These are phyloP conservation scores for Gasterosteus aculeatus DNA, from an alignment of 2,113 vertebrate genomes.

Conservation along the genomic window DNA sequence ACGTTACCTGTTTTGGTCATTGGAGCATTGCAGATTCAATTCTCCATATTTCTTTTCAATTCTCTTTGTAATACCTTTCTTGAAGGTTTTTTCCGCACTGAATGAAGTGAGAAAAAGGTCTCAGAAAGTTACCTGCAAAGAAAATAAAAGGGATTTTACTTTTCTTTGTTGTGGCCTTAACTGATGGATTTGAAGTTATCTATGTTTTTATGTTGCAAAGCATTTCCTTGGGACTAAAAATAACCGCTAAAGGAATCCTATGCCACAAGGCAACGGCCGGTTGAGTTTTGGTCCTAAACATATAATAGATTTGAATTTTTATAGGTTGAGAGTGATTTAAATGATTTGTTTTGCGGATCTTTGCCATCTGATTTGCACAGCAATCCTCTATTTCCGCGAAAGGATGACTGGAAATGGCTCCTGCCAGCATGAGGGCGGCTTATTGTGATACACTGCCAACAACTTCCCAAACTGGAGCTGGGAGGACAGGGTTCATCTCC, in stretches of 20 bases:
- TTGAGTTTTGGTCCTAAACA: too few species aligned
- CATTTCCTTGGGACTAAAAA: slow-evolving; percentile 8
- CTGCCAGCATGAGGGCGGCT: slow-evolving; percentile 42
- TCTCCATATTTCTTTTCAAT: slow-evolving; percentile 2
- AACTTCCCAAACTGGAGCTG: slow-evolving; percentile 64
- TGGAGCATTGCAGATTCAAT: background rate
- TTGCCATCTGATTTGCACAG: slow-evolving; percentile 19
- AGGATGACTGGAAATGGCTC: slow-evolving; percentile 54
- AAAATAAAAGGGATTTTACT: background rate
- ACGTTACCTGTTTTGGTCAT: background rate
- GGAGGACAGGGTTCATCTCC: slow-evolving; percentile 57
- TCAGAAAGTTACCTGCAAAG: background rate
- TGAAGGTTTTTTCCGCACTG: background rate
- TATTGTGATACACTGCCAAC: slow-evolving; percentile 63
- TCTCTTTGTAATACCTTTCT: background rate
- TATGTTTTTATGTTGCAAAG: background rate
- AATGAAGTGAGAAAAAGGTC: slow-evolving; percentile 5
- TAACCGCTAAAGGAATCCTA: background rate
- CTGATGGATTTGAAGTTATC: slow-evolving; percentile 11
- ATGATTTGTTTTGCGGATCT: background rate
- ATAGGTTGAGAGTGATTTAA: background rate
- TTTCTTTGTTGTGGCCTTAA: background rate
- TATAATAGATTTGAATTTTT: too few species aligned
- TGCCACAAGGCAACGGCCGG: background rate
- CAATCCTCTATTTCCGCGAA: slow-evolving; percentile 35